phyloP scores from a whole-genome alignment of 2,113 vertebrate genomes.

The Papio anubis region DNA sequence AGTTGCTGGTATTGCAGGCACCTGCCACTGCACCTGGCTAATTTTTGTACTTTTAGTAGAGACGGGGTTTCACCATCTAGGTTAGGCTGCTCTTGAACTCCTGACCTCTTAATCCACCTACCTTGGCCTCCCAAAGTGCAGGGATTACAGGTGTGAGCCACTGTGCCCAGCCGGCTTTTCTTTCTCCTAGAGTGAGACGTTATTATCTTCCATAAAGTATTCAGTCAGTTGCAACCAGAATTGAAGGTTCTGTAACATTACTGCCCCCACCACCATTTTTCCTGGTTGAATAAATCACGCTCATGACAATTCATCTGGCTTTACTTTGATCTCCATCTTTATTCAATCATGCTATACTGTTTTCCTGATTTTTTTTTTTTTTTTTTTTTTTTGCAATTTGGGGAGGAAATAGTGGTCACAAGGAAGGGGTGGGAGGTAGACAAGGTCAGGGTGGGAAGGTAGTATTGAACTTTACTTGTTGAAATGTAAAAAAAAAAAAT shows the following conservation, averaged over 20 bases:
- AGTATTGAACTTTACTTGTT: background rate
- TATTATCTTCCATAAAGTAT: background rate
- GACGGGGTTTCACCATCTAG: no score
- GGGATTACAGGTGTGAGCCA: no score
- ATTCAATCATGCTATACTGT: background rate
- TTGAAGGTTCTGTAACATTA: background rate
- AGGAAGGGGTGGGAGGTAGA: background rate
- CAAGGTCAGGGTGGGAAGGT: background rate
- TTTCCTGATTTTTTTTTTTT: slow-evolving; percentile 14
- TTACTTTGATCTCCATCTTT: background rate
- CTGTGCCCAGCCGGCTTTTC: background rate
- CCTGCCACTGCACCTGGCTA: no score
- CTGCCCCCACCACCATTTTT: background rate
- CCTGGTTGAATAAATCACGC: background rate
- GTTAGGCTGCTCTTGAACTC: no score
- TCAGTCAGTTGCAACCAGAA: background rate
- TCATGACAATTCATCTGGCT: background rate
- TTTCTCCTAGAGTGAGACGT: background rate
- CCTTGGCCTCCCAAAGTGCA: no score
- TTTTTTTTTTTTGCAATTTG: background rate
- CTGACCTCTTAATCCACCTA: no score
- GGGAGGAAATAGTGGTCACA: background rate
- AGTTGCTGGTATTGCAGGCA: no score
- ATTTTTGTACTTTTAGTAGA: no score
- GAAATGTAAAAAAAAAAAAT: background rate